These are phyloP conservation scores for Urophycis tenuis DNA, from an alignment of 2,797 vertebrate species.

Conservation along the genomic window DNA sequence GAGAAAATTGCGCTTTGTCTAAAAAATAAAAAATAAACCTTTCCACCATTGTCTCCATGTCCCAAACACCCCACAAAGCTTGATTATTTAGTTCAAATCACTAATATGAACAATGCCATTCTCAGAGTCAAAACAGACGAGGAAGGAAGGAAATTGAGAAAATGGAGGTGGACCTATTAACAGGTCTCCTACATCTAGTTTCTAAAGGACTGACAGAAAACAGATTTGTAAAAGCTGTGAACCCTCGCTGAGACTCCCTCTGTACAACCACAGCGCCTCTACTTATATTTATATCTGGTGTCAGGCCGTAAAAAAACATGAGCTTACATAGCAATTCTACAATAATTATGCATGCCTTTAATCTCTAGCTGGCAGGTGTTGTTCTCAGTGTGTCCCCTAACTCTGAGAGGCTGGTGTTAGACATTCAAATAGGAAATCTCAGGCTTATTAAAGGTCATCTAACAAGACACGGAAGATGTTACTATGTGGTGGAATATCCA, in stretches of 20 bases:
- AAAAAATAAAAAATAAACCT: constrained; percentile 50
- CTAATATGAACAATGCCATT: constrained; percentile 62
- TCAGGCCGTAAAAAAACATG: constrained; percentile 34
- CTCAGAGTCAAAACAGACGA: constrained; percentile 62
- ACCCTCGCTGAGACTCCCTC: constrained; percentile 54
- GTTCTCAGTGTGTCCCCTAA: background rate
- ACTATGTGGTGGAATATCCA: constrained; percentile 35
- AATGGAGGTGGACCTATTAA: constrained; percentile 54
- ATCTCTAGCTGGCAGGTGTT: background rate
- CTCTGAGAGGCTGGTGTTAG: constrained; percentile 31
- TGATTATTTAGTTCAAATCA: constrained; percentile 37
- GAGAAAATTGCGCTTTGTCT: constrained; percentile 60
- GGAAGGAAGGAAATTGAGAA: constrained; percentile 66
- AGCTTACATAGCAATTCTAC: constrained; percentile 37
- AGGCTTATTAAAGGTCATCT: constrained; percentile 49
- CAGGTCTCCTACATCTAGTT: constrained; percentile 53
- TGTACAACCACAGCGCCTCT: constrained; percentile 44
- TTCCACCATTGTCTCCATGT: constrained; percentile 18
- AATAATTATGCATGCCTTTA: constrained; percentile 20
- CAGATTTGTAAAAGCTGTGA: constrained; percentile 56
- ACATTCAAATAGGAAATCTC: constrained; percentile 38
- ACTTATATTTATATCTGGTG: constrained; percentile 39
- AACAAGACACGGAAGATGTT: constrained; percentile 44
- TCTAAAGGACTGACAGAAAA: constrained; percentile 58
- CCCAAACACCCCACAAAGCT: constrained; percentile 33